Evolutionary conservation across 2,113 vertebrate genomes (phyloP), one percentile per base, ranked within the genome.

Genomic region (Zosterops japonicus): DNA sequence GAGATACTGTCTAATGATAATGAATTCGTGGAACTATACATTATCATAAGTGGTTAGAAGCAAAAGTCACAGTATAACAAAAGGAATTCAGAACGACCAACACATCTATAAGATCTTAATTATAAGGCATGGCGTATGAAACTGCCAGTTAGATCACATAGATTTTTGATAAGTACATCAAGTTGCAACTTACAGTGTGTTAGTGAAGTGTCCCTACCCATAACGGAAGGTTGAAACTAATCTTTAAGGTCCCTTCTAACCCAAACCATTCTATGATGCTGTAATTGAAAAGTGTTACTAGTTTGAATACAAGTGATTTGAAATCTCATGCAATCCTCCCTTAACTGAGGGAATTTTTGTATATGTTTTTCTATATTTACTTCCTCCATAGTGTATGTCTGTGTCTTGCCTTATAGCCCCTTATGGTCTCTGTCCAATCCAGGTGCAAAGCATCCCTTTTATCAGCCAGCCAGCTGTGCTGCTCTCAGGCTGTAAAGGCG

Each of bases 31-130:
- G 29, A 92, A 77, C 36, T 92, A 25, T 71, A 18, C 64, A 60
- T 94, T 86, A 88, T 72, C 14, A 1, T 63, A 90, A 95, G 67
- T 63, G 33, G 42, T 68, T 88, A 89, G 90, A 94, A 94, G 80
- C 55, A 74, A 70, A 90, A 96, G 86, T 93, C 88, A 89, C n/a
- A n/a, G n/a, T n/a, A n/a, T n/a, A n/a, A n/a, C n/a, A n/a, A n/a
- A n/a, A n/a, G n/a, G n/a, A n/a, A n/a, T n/a, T n/a, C n/a, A n/a
- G n/a, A n/a, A n/a, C n/a, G n/a, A n/a, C n/a, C n/a, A n/a, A n/a
- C n/a, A n/a, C n/a, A n/a, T n/a, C n/a, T n/a, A n/a, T n/a, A n/a
- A n/a, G n/a, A n/a, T n/a, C n/a, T n/a, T n/a, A n/a, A n/a, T 97
- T 88, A 52, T 5, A 75, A 87, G 72, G 55, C 76, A 90, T 75